Evolutionary conservation across 1,140 invertebrate species (phyloP).

Genomic region (Asobara japonica): DNA sequence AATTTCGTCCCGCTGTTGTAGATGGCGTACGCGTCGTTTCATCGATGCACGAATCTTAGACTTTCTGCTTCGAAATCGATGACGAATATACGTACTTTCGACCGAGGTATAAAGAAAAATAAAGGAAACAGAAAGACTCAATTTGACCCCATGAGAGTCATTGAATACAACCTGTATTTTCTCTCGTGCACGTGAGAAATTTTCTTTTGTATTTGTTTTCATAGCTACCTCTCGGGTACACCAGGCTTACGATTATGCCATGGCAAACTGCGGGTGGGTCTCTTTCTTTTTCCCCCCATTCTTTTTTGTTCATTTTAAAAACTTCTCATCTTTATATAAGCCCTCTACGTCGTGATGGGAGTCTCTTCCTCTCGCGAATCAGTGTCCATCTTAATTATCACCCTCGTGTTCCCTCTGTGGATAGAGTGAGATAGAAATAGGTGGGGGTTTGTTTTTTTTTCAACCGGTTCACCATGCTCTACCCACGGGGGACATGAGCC

Average conservation of each 20-base stretch:
- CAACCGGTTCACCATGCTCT: background rate
- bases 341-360: conserved; percentile 42
- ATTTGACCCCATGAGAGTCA: background rate
- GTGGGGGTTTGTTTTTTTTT: background rate
- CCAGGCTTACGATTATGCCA: background rate
- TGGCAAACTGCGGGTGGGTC: background rate
- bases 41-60: too few species aligned
- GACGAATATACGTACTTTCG: too few species aligned
- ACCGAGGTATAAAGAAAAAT: too few species aligned
- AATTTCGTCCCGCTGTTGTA: too few species aligned
- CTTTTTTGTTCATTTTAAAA: background rate
- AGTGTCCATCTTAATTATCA: conserved; percentile 62
- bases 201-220: background rate
- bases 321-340: conserved; percentile 4
- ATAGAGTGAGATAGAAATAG: background rate
- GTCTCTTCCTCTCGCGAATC: conserved; percentile 54
- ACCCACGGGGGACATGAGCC: conserved; percentile 7
- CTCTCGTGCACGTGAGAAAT: background rate
- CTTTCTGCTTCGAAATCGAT: too few species aligned
- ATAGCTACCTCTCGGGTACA: background rate
- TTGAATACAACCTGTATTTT: background rate
- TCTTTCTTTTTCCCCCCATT: background rate
- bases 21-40: too few species aligned
- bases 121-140: background rate
- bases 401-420: conserved; percentile 40